phyloP scores from a whole-genome alignment of 2,888 invertebrate genomes.

The Oscheius sp. region DNA sequence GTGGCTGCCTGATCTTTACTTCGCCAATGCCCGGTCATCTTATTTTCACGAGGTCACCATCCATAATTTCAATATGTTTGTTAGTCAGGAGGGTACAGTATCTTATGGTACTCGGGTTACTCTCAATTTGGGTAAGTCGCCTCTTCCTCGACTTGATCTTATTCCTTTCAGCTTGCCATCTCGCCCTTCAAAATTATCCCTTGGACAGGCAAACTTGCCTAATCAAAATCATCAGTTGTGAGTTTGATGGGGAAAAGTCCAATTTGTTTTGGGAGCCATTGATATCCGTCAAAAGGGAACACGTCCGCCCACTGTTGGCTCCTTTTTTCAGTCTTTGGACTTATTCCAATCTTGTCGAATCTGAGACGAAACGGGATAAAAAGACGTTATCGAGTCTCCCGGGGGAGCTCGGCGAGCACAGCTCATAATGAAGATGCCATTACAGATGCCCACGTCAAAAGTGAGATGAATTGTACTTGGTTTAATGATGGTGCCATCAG shows the following conservation, averaged over 20 bases:
- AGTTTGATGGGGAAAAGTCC: constrained; percentile 74
- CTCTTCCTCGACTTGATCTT: too few relatives aligned
- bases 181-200: constrained; percentile 98
- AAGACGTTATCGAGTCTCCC: neutral
- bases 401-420: neutral
- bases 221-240: constrained; percentile 98
- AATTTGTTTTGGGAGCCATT: neutral
- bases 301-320: too few relatives aligned
- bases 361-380: neutral
- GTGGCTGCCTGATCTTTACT: constrained; percentile 67
- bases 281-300: too few relatives aligned
- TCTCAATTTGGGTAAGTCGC: constrained; percentile 43
- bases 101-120: constrained; percentile 63
- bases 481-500: constrained; percentile 62
- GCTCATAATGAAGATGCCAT: neutral
- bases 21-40: constrained; percentile 65
- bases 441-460: constrained; percentile 65
- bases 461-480: constrained; percentile 70
- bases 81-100: constrained; percentile 58
- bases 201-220: constrained; percentile 97
- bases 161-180: constrained; percentile 86
- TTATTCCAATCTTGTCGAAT: neutral
- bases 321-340: neutral
- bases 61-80: constrained; percentile 68
- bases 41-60: constrained; percentile 64